These are phyloP conservation scores for Epicampocera succincta DNA, from an alignment of 2,888 invertebrate species.

Conservation along the genomic window DNA sequence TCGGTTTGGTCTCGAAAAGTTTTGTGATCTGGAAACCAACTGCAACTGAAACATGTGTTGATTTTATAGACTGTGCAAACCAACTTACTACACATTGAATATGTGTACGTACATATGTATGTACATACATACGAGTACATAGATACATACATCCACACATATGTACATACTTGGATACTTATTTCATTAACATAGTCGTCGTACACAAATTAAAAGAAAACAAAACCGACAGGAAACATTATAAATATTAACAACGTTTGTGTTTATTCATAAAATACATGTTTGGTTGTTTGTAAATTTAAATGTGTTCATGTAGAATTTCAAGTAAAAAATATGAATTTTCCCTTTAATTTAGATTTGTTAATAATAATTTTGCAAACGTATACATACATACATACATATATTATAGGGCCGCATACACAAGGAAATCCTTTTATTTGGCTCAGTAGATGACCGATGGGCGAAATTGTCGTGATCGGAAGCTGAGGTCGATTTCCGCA, in stretches of 20 bases:
- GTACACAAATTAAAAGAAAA: constrained; percentile 36
- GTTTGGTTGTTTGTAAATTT: background rate
- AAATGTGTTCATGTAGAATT: too few species aligned
- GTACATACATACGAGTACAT: background rate
- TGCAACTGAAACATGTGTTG: constrained; percentile 54
- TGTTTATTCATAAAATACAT: background rate
- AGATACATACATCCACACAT: background rate
- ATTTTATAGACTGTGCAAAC: constrained; percentile 1
- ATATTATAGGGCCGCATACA: too few species aligned
- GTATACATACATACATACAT: too few species aligned
- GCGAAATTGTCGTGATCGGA: too few species aligned
- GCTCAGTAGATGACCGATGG: too few species aligned
- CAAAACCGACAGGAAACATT: constrained; percentile 61
- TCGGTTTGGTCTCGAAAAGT: constrained; percentile 3
- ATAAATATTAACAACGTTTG: background rate
- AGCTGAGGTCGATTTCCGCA: too few species aligned
- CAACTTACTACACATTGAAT: constrained; percentile 20
- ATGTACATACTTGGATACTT: too few species aligned
- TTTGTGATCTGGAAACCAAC: constrained; percentile 21
- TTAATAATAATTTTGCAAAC: too few species aligned
- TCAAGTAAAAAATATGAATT: too few species aligned
- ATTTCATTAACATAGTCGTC: constrained; percentile 3
- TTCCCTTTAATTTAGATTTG: too few species aligned
- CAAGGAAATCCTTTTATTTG: too few species aligned
- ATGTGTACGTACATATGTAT: background rate